Evolutionary conservation across 1,140 invertebrate genomes (phyloP).

Genomic region (Anastrepha ludens): DNA sequence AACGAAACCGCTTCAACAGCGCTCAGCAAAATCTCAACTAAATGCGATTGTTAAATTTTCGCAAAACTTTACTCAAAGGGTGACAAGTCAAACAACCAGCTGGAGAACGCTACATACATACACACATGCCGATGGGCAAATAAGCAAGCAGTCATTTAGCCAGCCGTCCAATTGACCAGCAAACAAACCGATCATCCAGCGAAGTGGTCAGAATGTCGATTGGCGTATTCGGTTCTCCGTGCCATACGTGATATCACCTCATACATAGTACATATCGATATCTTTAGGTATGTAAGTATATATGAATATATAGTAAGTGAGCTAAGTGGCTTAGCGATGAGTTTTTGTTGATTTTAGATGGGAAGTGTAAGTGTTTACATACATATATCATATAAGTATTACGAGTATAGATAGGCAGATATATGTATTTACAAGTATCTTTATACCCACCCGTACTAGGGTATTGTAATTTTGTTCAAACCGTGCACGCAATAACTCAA

Average conservation of each 20-base stretch:
- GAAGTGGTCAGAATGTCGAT: slow-evolving; percentile 25
- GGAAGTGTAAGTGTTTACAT: no score
- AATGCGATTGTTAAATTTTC: slow-evolving; percentile 25
- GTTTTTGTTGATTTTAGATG: no score
- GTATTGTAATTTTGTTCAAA: no score
- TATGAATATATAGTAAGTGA: background rate
- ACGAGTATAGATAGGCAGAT: background rate
- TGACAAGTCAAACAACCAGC: slow-evolving; percentile 29
- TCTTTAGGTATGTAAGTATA: background rate
- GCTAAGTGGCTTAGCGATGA: no score
- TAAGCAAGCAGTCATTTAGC: background rate
- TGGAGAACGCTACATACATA: background rate
- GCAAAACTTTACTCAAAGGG: slow-evolving; percentile 36
- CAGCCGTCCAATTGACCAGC: background rate
- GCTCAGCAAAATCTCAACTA: slow-evolving; percentile 36
- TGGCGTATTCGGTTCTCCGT: slow-evolving; percentile 5
- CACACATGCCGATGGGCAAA: background rate
- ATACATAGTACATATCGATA: background rate
- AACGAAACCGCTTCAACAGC: slow-evolving; percentile 34
- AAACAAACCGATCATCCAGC: slow-evolving; percentile 19
- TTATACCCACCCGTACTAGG: no score
- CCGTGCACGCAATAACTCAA: no score
- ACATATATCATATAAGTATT: background rate
- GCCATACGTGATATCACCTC: slow-evolving; percentile 25
- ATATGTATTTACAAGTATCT: background rate